These are phyloP conservation scores for Galagoides demidoff DNA, from an alignment of 2,797 vertebrate species.

Conservation along the genomic window DNA sequence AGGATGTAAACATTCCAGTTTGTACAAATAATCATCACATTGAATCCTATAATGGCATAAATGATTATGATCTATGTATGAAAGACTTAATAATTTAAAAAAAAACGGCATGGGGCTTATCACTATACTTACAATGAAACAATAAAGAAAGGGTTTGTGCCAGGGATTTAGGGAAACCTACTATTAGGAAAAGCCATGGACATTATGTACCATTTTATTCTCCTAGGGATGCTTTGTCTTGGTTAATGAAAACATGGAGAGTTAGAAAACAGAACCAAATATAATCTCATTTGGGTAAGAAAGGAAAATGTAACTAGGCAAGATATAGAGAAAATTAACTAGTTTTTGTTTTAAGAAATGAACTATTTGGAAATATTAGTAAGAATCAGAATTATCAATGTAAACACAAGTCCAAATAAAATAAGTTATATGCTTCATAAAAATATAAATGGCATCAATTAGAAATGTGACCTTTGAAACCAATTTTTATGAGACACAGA, in stretches of 20 bases:
- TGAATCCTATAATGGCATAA: too few relatives aligned
- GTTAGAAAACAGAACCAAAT: background rate
- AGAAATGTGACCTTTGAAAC: background rate
- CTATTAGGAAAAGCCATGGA: constrained; percentile 25
- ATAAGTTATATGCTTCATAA: background rate
- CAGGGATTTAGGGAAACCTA: background rate
- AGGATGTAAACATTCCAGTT: too few relatives aligned
- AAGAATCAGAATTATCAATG: background rate
- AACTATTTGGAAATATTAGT: background rate
- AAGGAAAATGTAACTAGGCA: background rate
- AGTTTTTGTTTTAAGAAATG: background rate
- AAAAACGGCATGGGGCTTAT: background rate
- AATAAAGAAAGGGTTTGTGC: background rate
- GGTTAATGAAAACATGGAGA: background rate
- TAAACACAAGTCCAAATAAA: background rate
- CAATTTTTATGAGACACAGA: background rate
- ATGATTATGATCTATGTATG: too few relatives aligned
- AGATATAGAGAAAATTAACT: background rate
- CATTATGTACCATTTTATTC: background rate
- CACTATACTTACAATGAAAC: constrained; percentile 12
- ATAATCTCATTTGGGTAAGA: background rate
- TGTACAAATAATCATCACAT: too few relatives aligned
- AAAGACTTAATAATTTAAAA: too few relatives aligned
- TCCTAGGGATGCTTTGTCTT: background rate
- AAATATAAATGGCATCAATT: background rate